These are phyloP conservation scores for Menidia menidia DNA, from an alignment of 2,797 vertebrate species.

Conservation along the genomic window DNA sequence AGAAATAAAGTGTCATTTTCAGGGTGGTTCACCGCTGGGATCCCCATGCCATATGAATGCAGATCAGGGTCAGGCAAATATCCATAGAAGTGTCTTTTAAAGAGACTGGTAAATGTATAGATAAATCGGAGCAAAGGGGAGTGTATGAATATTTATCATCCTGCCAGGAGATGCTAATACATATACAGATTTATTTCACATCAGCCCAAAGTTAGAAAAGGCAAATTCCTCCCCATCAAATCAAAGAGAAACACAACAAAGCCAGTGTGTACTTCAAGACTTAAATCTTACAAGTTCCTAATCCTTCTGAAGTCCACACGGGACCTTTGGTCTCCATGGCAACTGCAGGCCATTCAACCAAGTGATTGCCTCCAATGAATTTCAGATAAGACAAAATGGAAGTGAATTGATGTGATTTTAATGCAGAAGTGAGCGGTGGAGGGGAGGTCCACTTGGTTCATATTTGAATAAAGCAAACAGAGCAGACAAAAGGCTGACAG, in stretches of 20 bases:
- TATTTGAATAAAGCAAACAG: constrained; percentile 99
- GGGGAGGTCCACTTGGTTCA: constrained; percentile 99
- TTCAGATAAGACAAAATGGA: constrained; percentile 99
- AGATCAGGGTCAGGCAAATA: constrained; percentile 78
- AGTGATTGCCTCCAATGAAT: constrained; percentile 99
- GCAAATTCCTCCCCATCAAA: constrained; percentile 83
- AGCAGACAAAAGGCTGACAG: constrained; percentile 99
- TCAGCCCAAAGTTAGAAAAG: constrained; percentile 83
- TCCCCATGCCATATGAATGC: constrained; percentile 71
- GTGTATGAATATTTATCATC: constrained; percentile 85
- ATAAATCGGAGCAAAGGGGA: constrained; percentile 55
- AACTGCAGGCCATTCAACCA: constrained; percentile 98
- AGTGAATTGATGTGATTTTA: constrained; percentile 99
- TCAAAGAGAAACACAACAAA: constrained; percentile 90
- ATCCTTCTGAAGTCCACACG: constrained; percentile 97
- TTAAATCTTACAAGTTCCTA: constrained; percentile 99
- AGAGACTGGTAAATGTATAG: constrained; percentile 57
- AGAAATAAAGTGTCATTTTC: constrained; percentile 73
- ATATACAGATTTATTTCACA: constrained; percentile 82
- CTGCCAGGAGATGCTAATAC: constrained; percentile 75
- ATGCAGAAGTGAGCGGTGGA: constrained; percentile 99
- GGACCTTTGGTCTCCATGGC: constrained; percentile 99
- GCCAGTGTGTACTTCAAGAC: constrained; percentile 95
- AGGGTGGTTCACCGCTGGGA: constrained; percentile 47
- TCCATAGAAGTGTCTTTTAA: constrained; percentile 72